Conservation (phyloP, 1,140 invertebrate genomes). For the Stegodyphus dumicola region DNA sequence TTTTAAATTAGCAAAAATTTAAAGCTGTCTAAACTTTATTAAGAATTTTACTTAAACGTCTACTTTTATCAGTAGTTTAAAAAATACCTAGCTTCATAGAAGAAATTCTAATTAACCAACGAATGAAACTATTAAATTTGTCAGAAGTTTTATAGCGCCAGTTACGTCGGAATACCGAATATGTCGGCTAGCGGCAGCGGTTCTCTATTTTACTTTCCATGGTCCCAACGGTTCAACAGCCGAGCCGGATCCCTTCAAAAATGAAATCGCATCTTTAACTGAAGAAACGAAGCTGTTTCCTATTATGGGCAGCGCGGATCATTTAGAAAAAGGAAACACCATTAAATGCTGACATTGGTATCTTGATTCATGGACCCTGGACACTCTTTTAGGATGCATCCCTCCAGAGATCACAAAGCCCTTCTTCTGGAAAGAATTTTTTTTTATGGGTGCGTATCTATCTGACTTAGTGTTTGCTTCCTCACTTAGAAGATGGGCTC, state of each 20-base stretch:
- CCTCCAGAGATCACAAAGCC: conserved; percentile 24
- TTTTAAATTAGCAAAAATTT: too few species aligned
- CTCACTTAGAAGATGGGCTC: conserved; percentile 46
- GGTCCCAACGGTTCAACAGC: conserved; percentile 37
- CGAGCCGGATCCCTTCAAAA: conserved; percentile 31
- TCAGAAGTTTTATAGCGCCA: too few species aligned
- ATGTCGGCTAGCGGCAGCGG: too few species aligned
- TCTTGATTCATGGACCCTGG: conserved; percentile 48
- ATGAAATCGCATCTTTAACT: conserved; percentile 44
- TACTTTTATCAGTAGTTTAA: too few species aligned
- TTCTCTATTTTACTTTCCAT: too few species aligned
- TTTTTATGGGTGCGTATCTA: conserved; percentile 44
- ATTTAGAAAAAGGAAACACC: conserved; percentile 44
- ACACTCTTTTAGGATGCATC: conserved; percentile 24
- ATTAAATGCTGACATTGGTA: conserved; percentile 58
- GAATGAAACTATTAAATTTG: too few species aligned
- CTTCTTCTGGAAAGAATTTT: conserved; percentile 26
- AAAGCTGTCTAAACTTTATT: too few species aligned
- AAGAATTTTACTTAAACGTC: too few species aligned
- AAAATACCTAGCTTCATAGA: too few species aligned
- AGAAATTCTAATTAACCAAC: too few species aligned
- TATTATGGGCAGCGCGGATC: conserved; percentile 53
- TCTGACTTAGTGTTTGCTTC: conserved; percentile 49
- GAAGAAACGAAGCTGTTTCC: conserved; percentile 30
- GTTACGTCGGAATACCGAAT: too few species aligned